Evolutionary conservation across 2,113 vertebrate species (phyloP), one percentile per base, ranked within the genome.

Genomic region (Callaeas wilsoni): DNA sequence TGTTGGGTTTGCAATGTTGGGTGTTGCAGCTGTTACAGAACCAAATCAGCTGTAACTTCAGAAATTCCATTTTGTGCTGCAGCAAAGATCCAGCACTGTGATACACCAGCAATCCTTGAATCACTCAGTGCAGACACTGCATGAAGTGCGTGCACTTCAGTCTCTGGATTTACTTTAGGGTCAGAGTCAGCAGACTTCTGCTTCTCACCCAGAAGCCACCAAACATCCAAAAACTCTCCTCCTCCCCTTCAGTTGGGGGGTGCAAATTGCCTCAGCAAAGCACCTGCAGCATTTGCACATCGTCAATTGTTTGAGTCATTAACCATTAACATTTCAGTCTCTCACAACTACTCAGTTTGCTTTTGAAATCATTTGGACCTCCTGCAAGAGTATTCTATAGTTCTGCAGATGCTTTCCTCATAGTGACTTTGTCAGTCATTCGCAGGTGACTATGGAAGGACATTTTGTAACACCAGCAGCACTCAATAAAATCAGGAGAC

Each of bases 191-290:
- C 11, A 82, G 42, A 71, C 5, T 35, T 64, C n/a, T 79, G 41
- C 49, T 49, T 56, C 35, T 64, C 59, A 56, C 4, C 7, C 42
- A 68, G 30, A n/a, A 68, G 20, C n/a, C 55, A 56, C 42, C 26
- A 56, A 80, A 53, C n/a, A 53, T 39, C n/a, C 30, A 60, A 46
- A 70, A 82, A 25, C 13, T 57, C 49, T 59, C 23, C 23, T 55
- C 26, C 9, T 41, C 11, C 39, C 13, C 25, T 59, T 68, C 23
- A 12, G 13, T 0, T 53, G 10, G 1, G 10, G 30, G 4, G 0
- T 41, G 25, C n/a, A 68, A 53, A 39, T 42, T 49, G 35, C 33
- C 46, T 53, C 16, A 53, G 62, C 62, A 60, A 60, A 68, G 39
- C n/a, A 41, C 16, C 20, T 3, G 6, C n/a, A 60, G n/a, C 20